Conservation (phyloP, 2,888 invertebrate genomes). For the Augiades crinisus region DNA sequence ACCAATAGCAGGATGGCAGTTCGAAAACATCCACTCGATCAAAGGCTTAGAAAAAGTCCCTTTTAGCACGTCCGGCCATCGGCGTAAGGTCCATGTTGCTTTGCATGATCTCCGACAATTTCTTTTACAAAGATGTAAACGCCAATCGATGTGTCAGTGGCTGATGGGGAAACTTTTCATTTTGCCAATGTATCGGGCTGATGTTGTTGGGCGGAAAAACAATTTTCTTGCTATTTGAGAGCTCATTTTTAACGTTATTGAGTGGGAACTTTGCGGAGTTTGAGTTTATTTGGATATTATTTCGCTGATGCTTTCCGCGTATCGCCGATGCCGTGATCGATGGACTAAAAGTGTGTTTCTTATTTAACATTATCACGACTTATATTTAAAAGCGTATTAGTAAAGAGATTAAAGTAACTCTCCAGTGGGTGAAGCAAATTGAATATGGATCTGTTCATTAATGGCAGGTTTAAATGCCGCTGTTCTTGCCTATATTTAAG, state of each 20-base stretch:
- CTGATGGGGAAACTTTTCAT: constrained; percentile 77
- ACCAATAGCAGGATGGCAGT: constrained; percentile 63
- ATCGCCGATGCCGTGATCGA: constrained; percentile 46
- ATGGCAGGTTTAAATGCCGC: too few species aligned
- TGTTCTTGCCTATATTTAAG: too few species aligned
- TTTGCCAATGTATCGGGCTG: constrained; percentile 63
- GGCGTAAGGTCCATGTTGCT: constrained; percentile 58
- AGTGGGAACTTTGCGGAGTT: constrained; percentile 53
- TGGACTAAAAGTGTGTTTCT: constrained; percentile 37
- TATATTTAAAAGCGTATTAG: background rate
- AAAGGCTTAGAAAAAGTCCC: constrained; percentile 46
- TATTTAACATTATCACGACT: background rate
- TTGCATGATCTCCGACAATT: constrained; percentile 60
- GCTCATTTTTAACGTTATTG: constrained; percentile 74
- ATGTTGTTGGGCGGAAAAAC: constrained; percentile 60
- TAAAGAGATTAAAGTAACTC: background rate
- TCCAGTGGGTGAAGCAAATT: too few species aligned
- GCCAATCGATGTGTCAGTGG: constrained; percentile 76
- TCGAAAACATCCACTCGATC: constrained; percentile 55
- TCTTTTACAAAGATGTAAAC: constrained; percentile 74
- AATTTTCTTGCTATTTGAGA: constrained; percentile 70
- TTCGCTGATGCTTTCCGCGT: constrained; percentile 44
- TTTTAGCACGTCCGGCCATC: constrained; percentile 42
- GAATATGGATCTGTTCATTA: too few species aligned
- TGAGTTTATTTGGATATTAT: constrained; percentile 47